phyloP scores from a whole-genome alignment of 2,888 invertebrate genomes.

The Arrhopalites spinosus region DNA sequence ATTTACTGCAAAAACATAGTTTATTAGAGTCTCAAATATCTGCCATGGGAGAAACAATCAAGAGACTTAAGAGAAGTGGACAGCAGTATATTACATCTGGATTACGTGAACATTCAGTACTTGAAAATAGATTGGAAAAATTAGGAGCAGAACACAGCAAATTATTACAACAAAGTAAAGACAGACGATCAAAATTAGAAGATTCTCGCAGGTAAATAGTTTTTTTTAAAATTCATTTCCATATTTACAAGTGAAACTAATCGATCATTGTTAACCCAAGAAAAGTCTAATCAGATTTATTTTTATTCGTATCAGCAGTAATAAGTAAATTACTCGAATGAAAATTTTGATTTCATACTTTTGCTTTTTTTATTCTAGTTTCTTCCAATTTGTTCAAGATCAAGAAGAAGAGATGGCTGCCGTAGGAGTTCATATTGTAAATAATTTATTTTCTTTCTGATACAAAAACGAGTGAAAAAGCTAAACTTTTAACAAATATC shows the following conservation, averaged over 20 bases:
- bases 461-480: too few species aligned
- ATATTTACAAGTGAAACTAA: too few species aligned
- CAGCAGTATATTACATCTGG: conserved; percentile 66
- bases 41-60: conserved; percentile 82
- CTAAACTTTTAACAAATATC: too few species aligned
- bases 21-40: conserved; percentile 89
- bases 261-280: too few species aligned
- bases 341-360: too few species aligned
- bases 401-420: conserved; percentile 96
- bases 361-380: too few species aligned
- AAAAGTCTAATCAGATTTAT: too few species aligned
- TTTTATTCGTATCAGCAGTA: too few species aligned
- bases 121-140: conserved; percentile 74
- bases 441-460: too few species aligned
- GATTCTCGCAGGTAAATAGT: conserved; percentile 78
- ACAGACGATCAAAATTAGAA: conserved; percentile 81
- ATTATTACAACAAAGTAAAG: conserved; percentile 63
- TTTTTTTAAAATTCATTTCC: not conserved
- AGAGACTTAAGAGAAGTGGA: conserved; percentile 74
- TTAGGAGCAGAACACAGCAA: conserved; percentile 79
- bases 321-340: too few species aligned
- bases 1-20: conserved; percentile 90
- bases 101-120: conserved; percentile 66
- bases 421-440: too few species aligned
- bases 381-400: conserved; percentile 78